Evolutionary conservation across 2,888 invertebrate genomes (phyloP).

Genomic region (Selenia dentaria): DNA sequence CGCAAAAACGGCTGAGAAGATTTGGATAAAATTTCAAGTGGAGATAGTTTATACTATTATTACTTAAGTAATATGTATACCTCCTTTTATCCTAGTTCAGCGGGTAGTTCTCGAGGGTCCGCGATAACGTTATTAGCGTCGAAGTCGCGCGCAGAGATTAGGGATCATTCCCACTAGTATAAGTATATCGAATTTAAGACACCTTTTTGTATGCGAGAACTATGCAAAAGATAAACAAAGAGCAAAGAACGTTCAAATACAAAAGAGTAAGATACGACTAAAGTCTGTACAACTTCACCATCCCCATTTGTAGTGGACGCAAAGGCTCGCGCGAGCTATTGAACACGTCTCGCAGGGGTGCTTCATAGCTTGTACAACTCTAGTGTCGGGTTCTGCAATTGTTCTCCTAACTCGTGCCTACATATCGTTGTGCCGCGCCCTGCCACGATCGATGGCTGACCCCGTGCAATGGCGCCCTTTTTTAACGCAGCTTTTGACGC

Average conservation of each 20-base stretch:
- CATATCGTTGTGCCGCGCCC: conserved; percentile 44
- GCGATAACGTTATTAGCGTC: no score
- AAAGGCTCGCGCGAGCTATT: conserved; percentile 27
- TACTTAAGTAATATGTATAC: no score
- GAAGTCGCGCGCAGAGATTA: no score
- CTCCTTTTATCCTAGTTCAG: no score
- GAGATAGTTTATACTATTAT: no score
- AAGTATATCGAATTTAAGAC: no score
- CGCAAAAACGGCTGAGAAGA: no score
- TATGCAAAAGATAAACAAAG: no score
- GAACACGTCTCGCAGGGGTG: conserved; percentile 34
- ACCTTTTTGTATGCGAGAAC: background rate
- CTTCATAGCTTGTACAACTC: conserved; percentile 35
- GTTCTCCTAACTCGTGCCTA: conserved; percentile 48
- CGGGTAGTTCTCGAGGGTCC: no score
- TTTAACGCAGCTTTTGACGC: conserved; percentile 50
- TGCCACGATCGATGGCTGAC: conserved; percentile 74
- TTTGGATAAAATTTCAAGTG: no score
- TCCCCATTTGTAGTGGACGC: conserved; percentile 35
- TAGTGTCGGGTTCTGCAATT: conserved; percentile 48
- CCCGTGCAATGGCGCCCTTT: conserved; percentile 67
- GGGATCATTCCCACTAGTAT: no score
- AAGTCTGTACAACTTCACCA: conserved; percentile 3
- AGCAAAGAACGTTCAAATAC: no score
- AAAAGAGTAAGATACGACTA: background rate